Percentiles rank a stretch among this genome's conserved stretches.
These are phyloP conservation scores for Trachelus iudaicus DNA, from an alignment of 2,888 invertebrate species.

Conservation along the genomic window DNA sequence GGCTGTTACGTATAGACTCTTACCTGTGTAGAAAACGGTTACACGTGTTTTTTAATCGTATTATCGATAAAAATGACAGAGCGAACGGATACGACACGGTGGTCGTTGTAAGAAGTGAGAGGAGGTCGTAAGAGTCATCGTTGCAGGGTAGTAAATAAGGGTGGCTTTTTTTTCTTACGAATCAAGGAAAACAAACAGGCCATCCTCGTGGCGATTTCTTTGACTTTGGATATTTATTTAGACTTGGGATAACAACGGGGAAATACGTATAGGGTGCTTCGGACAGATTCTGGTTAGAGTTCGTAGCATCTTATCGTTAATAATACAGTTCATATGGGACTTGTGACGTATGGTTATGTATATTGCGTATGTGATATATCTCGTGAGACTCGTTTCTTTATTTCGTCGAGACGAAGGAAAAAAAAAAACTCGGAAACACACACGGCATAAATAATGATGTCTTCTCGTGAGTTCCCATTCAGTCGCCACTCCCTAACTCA, in stretches of 20 bases:
- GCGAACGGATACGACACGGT: neutral
- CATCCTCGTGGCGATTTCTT: neutral
- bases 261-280: neutral
- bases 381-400: constrained; percentile 29
- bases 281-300: neutral
- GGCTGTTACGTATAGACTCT: neutral
- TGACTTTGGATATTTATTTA: neutral
- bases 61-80: neutral
- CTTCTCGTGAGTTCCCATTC: constrained; percentile 44
- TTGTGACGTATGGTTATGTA: neutral
- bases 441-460: constrained; percentile 54
- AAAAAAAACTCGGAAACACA: constrained; percentile 32
- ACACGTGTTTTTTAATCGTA: neutral
- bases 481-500: constrained; percentile 42
- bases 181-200: neutral
- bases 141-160: neutral
- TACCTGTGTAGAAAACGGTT: neutral
- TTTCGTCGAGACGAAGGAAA: constrained; percentile 14
- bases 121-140: neutral
- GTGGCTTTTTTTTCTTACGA: neutral
- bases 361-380: neutral
- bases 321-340: neutral
- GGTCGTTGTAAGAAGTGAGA: neutral
- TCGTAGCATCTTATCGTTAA: neutral
- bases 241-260: neutral